These are phyloP conservation scores for Rhabdornis inornatus DNA, from an alignment of 2,113 vertebrate species.

Conservation along the genomic window DNA sequence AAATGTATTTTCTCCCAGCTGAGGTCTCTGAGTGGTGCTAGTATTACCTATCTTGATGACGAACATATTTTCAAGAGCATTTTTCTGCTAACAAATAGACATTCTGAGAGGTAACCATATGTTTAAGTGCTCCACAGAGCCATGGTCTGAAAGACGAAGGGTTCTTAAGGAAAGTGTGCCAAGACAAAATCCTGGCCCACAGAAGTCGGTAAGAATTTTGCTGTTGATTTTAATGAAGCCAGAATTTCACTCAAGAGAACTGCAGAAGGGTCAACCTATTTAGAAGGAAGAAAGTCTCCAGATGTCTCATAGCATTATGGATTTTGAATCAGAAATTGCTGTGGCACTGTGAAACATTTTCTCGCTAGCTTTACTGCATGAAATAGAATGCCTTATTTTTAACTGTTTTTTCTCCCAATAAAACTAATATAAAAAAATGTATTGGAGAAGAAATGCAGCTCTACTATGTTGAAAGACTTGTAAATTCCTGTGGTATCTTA, in stretches of 20 bases:
- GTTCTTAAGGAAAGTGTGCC: constrained; percentile 1
- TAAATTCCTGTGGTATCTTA: background rate
- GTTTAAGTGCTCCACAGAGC: constrained; percentile 37
- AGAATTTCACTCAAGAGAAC: constrained; percentile 43
- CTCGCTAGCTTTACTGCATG: background rate
- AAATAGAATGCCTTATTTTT: background rate
- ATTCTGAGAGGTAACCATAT: constrained; percentile 38
- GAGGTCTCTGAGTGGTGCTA: constrained; percentile 4
- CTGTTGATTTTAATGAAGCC: constrained; percentile 44
- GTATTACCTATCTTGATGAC: constrained; percentile 9
- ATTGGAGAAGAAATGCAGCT: background rate
- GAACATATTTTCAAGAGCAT: constrained; percentile 46
- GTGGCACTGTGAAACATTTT: background rate
- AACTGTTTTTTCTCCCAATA: background rate
- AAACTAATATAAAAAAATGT: background rate
- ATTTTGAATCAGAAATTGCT: background rate
- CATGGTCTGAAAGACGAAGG: background rate
- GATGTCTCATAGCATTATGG: constrained; percentile 1
- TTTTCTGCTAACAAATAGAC: constrained; percentile 41
- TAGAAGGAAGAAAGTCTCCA: background rate
- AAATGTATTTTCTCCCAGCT: constrained; percentile 4
- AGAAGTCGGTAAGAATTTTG: constrained; percentile 32
- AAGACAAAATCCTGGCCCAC: constrained; percentile 25
- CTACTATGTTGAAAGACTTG: background rate
- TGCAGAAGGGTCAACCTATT: constrained; percentile 16